Evolutionary conservation across 2,888 invertebrate genomes (phyloP), one percentile per base, ranked within the genome.

Genomic region (Physocephala rufipes): DNA sequence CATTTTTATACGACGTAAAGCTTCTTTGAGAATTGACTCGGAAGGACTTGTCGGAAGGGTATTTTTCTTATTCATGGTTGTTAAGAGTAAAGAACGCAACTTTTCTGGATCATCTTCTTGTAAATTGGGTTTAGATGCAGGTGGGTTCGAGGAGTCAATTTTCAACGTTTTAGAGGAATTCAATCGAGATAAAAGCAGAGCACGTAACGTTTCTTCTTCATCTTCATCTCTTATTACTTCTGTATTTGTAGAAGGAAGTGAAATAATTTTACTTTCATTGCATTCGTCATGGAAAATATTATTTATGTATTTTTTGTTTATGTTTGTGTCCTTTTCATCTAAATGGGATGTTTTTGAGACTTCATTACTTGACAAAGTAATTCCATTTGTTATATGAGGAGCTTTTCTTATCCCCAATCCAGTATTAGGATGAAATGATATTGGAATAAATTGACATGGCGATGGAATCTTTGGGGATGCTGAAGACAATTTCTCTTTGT

Each of bases 161-260:
- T 16, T 78, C 72, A n/a, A 73, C 71, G 59, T 13, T 78, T 80
- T 79, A 63, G 78, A 70, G 7, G 78, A 71, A 21, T 77, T 78
- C 16, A 78, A 75, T 67, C 81, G 84, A 2, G 86, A 78, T 13
- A 86, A 71, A 0, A 86, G 71, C 45, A 86, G 72, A 19, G 83
- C 80, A 66, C 86, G 79, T 71, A 86, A 73, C 0, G 84, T 84
- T 1, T 79, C 76, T 51, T 82, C 86, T 70, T 86, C 85, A 49
- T 81, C 82, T 67, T 80, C 82, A 13, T 76, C 76, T 9, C 71
- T 69, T 4, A 72, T 73, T n/a, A 77, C 77, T n/a, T 73, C 67
- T 12, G 67, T 58, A 16, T 53, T 63, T 2, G 13, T 13, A n/a
- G 15, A 45, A 43, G 19, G 45, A 7, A 24, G 15, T 43, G 43